A percentile compares a stretch with the other conserved stretches of the same genome.
phyloP scores from a whole-genome alignment of 2,797 vertebrate genomes.

The Galaxias olidus region DNA sequence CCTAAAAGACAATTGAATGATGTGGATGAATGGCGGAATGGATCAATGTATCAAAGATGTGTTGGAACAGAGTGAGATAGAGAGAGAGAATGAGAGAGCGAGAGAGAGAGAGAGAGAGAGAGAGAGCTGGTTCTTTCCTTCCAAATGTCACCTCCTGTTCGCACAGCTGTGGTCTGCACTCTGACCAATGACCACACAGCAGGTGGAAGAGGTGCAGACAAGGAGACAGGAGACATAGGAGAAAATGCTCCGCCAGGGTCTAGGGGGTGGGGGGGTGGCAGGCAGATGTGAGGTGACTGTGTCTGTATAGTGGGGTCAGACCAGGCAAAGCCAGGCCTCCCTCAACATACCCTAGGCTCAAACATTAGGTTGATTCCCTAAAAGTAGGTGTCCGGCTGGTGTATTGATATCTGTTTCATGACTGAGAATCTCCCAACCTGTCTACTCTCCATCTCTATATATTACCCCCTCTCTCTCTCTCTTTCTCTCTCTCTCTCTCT shows the following conservation, averaged over 20 bases:
- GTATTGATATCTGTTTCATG: too few species aligned
- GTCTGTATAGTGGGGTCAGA: too few species aligned
- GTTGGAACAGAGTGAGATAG: constrained; percentile 36
- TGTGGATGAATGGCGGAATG: background rate
- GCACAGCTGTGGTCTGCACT: constrained; percentile 45
- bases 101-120: constrained; percentile 24
- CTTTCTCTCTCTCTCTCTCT: background rate
- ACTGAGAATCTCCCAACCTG: too few species aligned
- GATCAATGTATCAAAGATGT: background rate
- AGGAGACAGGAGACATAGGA: too few species aligned
- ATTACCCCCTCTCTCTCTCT: background rate
- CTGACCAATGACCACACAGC: constrained; percentile 18
- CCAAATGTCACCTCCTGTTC: constrained; percentile 52
- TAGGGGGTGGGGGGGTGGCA: too few species aligned
- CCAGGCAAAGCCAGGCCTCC: too few species aligned
- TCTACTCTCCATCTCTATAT: background rate
- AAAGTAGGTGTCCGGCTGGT: too few species aligned
- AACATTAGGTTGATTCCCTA: too few species aligned
- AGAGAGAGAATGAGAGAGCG: background rate
- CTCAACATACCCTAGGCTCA: too few species aligned
- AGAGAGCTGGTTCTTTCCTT: constrained; percentile 35
- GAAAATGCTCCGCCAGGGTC: too few species aligned
- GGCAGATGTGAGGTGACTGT: too few species aligned
- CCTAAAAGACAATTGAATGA: too few species aligned
- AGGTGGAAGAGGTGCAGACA: background rate